These are phyloP conservation scores for Sorex fumeus DNA, from an alignment of 2,113 vertebrate genomes.

Conservation along the genomic window DNA sequence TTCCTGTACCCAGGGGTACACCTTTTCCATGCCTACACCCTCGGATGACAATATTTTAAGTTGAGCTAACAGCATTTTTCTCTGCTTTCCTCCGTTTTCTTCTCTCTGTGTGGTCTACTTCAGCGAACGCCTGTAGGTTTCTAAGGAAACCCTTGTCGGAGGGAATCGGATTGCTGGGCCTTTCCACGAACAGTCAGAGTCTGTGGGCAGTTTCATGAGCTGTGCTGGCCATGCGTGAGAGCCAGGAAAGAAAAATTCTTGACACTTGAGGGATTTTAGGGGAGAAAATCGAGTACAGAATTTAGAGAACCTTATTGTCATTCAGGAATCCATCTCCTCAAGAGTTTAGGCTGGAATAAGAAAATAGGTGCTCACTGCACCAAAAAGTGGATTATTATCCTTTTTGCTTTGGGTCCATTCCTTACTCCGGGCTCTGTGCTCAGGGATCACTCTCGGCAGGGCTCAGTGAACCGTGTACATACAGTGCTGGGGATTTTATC, in stretches of 20 bases:
- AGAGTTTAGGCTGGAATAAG: conserved; percentile 46
- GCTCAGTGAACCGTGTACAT: no score
- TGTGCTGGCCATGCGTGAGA: not conserved
- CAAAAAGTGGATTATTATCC: not conserved
- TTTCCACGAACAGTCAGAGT: not conserved
- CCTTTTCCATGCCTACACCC: not conserved
- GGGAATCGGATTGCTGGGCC: conserved; percentile 17
- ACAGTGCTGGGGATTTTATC: not conserved
- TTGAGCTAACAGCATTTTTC: not conserved
- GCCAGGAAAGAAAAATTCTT: conserved; percentile 27
- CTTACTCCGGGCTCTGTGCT: no score
- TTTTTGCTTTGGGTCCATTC: no score
- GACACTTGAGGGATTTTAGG: not conserved
- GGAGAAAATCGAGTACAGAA: conserved; percentile 1
- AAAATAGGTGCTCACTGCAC: conserved; percentile 54
- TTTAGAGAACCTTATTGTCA: not conserved
- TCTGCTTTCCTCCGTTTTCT: conserved; percentile 20
- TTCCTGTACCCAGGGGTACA: no score
- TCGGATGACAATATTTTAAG: not conserved
- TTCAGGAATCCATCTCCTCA: conserved; percentile 59
- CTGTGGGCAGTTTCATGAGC: conserved; percentile 19
- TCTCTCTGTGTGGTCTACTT: conserved; percentile 15
- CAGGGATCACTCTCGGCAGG: no score
- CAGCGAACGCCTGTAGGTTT: not conserved
- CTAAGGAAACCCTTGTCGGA: conserved; percentile 40